Base-by-base conservation (phyloP, 1,140 invertebrate genomes). In the Neotoxoptera formosana region DNA sequence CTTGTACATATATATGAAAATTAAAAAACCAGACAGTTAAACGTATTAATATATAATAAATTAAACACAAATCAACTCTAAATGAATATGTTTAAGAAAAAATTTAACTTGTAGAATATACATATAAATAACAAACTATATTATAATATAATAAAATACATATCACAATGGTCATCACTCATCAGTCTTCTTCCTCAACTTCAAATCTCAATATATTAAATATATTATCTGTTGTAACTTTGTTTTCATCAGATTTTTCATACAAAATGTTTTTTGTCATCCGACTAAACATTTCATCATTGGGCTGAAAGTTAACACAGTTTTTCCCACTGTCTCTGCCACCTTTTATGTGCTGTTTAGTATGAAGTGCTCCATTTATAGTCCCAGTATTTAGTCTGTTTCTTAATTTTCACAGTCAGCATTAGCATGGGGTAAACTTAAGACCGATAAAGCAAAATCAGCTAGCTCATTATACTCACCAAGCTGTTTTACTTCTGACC, bases 391-490 rank as follows among this genome's bases (percentile, higher is more conserved):
- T 93, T 0, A 94, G 41, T 56, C 81, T 67, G 34, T 94, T 94
- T 53, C 94, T 47, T 34, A 45, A 36, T 87, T 81, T 88, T 94
- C 93, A 89, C 94, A 93, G 9, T 93, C 93, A 17, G 93, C 93
- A 91, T 94, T 94, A 1, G 94, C 60, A 93, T 94, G 94, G 4
- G 94, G 94, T 9, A 94, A 90, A 56, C 91, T 90, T 92, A 94
- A 93, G 48, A 93, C 76, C 76, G 94, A 88, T 0, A 94, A 45
- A 20, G 94, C 94, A 89, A 94, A 86, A 47, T 86, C 83, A 34
- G 87, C 87, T 36, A 89, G 11, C 48, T 89, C n/a, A 9, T 23
- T 23, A 89, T 34, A 89, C 20, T 53, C 87, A 53, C 87, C 48
- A 53, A 89, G 17, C 0, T 34, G 17, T 53, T 89, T 89, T 7